Evolutionary conservation across 37 sponge, comb jelly and placozoan genomes (phyloP), one percentile per base, ranked within the genome.

Genomic region (Agelas oroides): DNA sequence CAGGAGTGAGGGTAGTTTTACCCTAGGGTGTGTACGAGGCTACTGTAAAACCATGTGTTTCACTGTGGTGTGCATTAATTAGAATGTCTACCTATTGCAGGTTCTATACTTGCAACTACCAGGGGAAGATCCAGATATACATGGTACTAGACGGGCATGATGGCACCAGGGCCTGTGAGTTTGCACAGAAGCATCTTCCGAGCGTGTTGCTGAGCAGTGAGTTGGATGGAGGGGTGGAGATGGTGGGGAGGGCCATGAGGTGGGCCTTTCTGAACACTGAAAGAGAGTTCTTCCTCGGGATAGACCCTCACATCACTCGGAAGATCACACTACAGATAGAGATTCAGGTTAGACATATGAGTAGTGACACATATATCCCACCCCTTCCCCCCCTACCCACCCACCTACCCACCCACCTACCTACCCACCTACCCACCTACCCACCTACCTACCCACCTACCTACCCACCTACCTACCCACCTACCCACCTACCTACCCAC

Each of bases 91-190:
- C 8, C 6, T 5, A 30, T 75, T n/a, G 23, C 37, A 82, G 82
- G 61, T 59, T 57, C 72, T 82, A 60, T 62, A 82, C 71, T 2
- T 82, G 82, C 28, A 13, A 65, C 65, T 35, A 46, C 25, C 27
- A 35, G 32, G 81, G 36, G 32, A 70, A 59, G 61, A 36, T 76
- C 21, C 73, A 78, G 77, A 53, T 95, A 18, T 90, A 87, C 80
- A 89, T 92, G 83, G 94, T 95, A 18, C 57, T 95, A 54, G 96
- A 95, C 69, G 96, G 96, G 24, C 96, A 95, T 71, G 88, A 95
- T 62, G 94, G 96, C 3, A 53, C 60, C 0, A 65, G 65, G 17
- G 96, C 92, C 2, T 75, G 81, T 24, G 87, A 95, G n/a, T 92
- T 89, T 82, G 91, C 76, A 20, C 53, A 69, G 56, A 59, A 89